Base-by-base conservation (phyloP, 2,797 vertebrate species). In the Alauda arvensis region DNA sequence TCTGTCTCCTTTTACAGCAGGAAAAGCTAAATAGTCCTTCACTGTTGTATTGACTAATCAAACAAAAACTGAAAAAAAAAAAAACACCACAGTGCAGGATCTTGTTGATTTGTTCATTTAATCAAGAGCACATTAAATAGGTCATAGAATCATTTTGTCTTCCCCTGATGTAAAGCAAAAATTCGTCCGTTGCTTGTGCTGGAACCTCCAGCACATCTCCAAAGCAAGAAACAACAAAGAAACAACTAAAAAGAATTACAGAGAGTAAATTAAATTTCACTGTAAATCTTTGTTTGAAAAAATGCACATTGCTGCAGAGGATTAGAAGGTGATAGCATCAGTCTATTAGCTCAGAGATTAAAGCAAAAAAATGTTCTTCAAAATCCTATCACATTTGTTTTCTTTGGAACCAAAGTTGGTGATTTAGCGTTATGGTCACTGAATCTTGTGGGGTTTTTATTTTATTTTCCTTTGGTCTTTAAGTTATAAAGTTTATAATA, bases 311-410 rank as follows among this genome's bases (percentile, higher is more conserved):
- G 79, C 65, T 95, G 56, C 80, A 80, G 83, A 94, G 83, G 75
- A 92, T 94, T 89, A 83, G 62, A 82, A 90, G 78, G 40, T 93
- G 85, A 91, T 95, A 93, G 39, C 43, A 90, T 92, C 83, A 92
- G 74, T 42, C 72, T 87, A 78, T 94, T 93, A 87, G 63, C 76
- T 87, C 51, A 61, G 91, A 93, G 76, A 87, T 92, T 87, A 93
- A 92, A 95, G 87, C 52, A 90, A 94, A 84, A 84, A 80, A 37
- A 37, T 76, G n/a, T 74, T 89, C 88, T 87, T 93, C 45, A 90
- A 90, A 92, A 90, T 92, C 71, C 52, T 91, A 45, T 83, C 81
- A 40, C 33, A 28, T 89, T 92, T 94, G 81, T 90, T 93, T 88
- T 37, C 59, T 67, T 87, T 72, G 76, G 75, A 87, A 94, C 19